phyloP scores from a whole-genome alignment of 2,113 vertebrate genomes.

The Irena cyanogastra region DNA sequence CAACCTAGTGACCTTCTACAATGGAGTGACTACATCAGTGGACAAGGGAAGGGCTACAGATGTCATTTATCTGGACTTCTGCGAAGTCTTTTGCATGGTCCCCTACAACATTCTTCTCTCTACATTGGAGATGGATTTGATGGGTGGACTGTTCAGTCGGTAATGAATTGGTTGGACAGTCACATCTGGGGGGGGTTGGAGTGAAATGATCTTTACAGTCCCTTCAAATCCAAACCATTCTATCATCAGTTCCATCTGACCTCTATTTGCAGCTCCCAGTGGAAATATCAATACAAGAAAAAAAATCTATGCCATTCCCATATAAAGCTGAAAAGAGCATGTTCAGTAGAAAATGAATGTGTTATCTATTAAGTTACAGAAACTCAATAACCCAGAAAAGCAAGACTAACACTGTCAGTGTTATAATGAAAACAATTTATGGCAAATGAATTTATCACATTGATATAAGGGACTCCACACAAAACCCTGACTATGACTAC shows the following conservation, averaged over 20 bases:
- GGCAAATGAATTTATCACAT: neutral
- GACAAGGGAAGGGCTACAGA: neutral
- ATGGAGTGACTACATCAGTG: neutral
- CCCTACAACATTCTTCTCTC: neutral
- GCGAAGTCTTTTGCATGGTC: neutral
- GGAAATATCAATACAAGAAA: neutral
- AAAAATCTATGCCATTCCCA: neutral
- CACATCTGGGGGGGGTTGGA: neutral
- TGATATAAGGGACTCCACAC: neutral
- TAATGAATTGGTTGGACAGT: neutral
- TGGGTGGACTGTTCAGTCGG: neutral
- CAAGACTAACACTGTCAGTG: neutral
- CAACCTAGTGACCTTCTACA: neutral
- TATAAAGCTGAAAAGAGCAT: neutral
- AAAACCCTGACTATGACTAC: neutral
- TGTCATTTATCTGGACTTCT: neutral
- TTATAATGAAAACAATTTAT: neutral
- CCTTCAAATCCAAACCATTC: neutral
- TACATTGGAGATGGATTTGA: fast-evolving
- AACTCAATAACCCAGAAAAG: neutral
- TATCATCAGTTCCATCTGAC: neutral
- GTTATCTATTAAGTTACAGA: neutral
- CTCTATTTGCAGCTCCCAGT: neutral
- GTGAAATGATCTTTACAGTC: neutral
- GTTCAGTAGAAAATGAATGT: neutral